These are phyloP conservation scores for Apeltes quadracus DNA, from an alignment of 2,113 vertebrate species.

Conservation along the genomic window DNA sequence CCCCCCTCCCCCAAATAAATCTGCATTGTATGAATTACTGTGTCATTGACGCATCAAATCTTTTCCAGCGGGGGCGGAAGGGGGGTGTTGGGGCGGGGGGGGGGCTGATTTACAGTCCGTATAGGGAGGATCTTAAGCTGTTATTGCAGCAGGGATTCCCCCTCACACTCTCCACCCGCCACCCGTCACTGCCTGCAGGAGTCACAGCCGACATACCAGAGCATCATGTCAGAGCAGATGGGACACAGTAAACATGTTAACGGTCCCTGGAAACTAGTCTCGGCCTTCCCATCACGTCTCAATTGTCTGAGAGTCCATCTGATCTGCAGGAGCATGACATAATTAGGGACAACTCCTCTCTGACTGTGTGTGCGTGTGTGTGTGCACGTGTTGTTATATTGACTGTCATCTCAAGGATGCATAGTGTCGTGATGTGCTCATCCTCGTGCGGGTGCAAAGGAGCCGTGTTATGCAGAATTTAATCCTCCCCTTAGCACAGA, in stretches of 20 bases:
- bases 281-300: conserved; percentile 6
- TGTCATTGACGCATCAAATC: conserved; percentile 31
- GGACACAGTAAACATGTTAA: conserved; percentile 28
- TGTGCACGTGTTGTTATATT: conserved; percentile 36
- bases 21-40: not conserved
- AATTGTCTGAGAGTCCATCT: conserved; percentile 19
- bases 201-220: conserved; percentile 25
- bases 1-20: not conserved
- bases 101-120: conserved; percentile 26
- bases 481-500: conserved; percentile 18
- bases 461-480: conserved; percentile 33
- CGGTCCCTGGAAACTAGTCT: conserved; percentile 8
- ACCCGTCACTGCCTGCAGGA: conserved; percentile 27
- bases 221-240: conserved; percentile 28
- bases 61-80: not conserved
- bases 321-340: conserved; percentile 33
- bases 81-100: not conserved
- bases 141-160: conserved; percentile 78
- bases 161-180: conserved; percentile 34
- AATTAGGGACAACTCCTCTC: conserved; percentile 22
- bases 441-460: conserved; percentile 15
- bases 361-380: conserved; percentile 1
- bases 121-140: conserved; percentile 59
- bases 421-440: conserved; percentile 16
- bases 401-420: not conserved